Conservation (phyloP, 2,797 vertebrate genomes). For the Antennarius maculatus region DNA sequence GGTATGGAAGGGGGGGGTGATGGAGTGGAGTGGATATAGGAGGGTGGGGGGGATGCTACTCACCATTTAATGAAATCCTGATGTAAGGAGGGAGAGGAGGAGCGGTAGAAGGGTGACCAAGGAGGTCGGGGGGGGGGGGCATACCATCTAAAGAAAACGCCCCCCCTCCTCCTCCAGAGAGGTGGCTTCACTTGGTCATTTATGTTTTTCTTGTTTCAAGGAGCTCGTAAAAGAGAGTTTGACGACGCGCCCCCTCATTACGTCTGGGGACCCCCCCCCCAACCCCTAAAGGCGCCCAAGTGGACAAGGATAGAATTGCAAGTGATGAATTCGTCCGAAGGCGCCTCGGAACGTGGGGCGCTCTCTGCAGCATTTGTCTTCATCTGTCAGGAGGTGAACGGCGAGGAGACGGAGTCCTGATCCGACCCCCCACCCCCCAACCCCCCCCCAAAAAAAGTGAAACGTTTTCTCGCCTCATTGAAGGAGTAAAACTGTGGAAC, state of each 20-base stretch:
- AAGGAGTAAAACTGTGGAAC: slow-evolving; percentile 51
- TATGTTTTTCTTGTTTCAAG: slow-evolving; percentile 48
- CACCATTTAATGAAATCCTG: slow-evolving; percentile 78
- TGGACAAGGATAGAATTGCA: slow-evolving; percentile 80
- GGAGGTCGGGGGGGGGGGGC: slow-evolving; percentile 56
- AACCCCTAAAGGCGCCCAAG: slow-evolving; percentile 63
- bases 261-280: slow-evolving; percentile 44
- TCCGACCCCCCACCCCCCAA: too few relatives aligned
- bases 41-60: slow-evolving; percentile 18
- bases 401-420: slow-evolving; percentile 47
- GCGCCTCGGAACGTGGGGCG: slow-evolving; percentile 66
- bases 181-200: slow-evolving; percentile 62
- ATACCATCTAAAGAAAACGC: slow-evolving; percentile 58
- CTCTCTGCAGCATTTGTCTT: slow-evolving; percentile 80
- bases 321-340: slow-evolving; percentile 78
- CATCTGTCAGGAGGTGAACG: slow-evolving; percentile 76
- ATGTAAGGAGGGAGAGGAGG: slow-evolving; percentile 66
- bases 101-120: slow-evolving; percentile 51
- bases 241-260: slow-evolving; percentile 61
- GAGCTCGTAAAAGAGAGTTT: slow-evolving; percentile 44
- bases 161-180: slow-evolving; percentile 64
- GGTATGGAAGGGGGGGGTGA: slow-evolving; percentile 17
- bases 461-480: slow-evolving; percentile 42
- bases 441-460: background rate
- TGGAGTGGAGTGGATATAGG: slow-evolving; percentile 52